phyloP scores from a whole-genome alignment of 2,888 invertebrate genomes.

The Drosophila tripunctata region DNA sequence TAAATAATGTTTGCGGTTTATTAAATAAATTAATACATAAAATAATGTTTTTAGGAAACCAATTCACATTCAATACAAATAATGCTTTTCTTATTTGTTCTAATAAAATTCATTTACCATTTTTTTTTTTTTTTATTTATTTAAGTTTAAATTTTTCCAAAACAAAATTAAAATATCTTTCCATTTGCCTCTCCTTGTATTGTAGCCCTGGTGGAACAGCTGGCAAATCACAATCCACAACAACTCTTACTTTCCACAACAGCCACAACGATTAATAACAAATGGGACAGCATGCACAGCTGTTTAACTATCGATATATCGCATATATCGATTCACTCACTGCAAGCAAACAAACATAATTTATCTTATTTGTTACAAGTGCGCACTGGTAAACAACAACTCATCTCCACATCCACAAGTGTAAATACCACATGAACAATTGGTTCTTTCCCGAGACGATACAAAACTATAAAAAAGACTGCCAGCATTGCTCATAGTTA shows the following conservation, averaged over 20 bases:
- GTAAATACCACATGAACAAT: constrained; percentile 3
- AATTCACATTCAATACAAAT: no score
- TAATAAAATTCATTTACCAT: no score
- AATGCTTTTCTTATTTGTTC: no score
- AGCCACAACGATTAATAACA: constrained; percentile 6
- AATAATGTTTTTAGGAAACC: no score
- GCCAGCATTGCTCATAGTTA: constrained; percentile 6
- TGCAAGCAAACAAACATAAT: constrained; percentile 26
- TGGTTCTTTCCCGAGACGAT: constrained; percentile 3
- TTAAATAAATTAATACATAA: no score
- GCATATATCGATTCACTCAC: constrained; percentile 17
- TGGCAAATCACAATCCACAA: constrained; percentile 1
- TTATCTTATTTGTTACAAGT: constrained; percentile 26
- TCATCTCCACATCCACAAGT: constrained; percentile 3
- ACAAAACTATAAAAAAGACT: neutral
- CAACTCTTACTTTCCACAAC: neutral
- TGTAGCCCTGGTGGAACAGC: constrained; percentile 28
- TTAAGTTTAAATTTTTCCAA: no score
- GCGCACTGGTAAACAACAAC: constrained; percentile 11
- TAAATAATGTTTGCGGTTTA: no score
- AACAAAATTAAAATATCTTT: no score
- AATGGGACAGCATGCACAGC: constrained; percentile 19
- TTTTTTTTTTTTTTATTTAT: no score
- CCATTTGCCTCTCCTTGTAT: no score
- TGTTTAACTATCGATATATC: constrained; percentile 19